phyloP scores from a whole-genome alignment of 2,888 invertebrate genomes.

The Polydrusus tereticollis region DNA sequence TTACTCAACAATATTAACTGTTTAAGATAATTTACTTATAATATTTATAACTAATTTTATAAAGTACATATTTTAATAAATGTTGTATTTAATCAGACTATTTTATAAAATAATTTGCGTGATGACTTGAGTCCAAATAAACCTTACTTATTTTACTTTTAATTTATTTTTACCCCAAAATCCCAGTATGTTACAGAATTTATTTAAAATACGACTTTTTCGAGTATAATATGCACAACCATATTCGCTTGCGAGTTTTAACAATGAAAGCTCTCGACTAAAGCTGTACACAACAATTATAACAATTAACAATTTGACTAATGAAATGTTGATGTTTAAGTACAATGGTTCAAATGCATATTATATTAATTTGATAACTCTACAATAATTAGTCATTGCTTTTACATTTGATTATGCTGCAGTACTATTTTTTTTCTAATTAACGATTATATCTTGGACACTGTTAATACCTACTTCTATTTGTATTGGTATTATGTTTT shows the following conservation, averaged over 20 bases:
- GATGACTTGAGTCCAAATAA: too few species aligned
- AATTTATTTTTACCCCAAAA: conserved; percentile 15
- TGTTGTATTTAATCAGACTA: too few species aligned
- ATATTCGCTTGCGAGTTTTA: conserved; percentile 54
- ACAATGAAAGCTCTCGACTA: conserved; percentile 61
- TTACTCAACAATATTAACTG: too few species aligned
- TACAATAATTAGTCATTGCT: conserved; percentile 46
- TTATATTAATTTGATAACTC: conserved; percentile 57
- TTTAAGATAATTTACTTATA: too few species aligned
- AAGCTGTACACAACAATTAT: conserved; percentile 65
- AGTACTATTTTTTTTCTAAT: not conserved
- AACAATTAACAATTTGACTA: conserved; percentile 59
- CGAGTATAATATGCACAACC: conserved; percentile 68
- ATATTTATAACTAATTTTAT: too few species aligned
- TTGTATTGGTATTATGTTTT: not conserved
- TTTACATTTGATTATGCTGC: conserved; percentile 40
- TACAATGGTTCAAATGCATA: conserved; percentile 65
- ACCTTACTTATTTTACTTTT: not conserved
- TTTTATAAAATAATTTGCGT: too few species aligned
- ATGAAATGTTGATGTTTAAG: conserved; percentile 57
- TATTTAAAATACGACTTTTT: conserved; percentile 59
- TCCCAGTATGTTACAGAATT: not conserved
- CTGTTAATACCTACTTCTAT: not conserved
- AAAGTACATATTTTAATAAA: too few species aligned
- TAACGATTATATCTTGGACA: not conserved